A percentile compares a stretch with the other conserved stretches of the same genome.
These are phyloP conservation scores for Drosophila algonquin DNA, from an alignment of 2,888 invertebrate genomes.

Conservation along the genomic window DNA sequence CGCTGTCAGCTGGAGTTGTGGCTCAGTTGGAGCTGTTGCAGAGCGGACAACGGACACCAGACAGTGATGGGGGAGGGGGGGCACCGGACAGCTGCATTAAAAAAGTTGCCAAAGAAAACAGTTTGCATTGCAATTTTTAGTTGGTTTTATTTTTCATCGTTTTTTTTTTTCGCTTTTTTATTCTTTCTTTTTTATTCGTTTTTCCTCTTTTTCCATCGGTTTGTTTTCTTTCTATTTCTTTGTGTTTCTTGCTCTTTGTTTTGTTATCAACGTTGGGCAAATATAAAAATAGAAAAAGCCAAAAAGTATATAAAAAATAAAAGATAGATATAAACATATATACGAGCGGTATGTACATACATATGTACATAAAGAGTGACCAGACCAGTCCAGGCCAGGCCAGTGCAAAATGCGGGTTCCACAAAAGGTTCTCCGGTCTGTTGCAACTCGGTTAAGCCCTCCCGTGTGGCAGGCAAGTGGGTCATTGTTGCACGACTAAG, in stretches of 20 bases:
- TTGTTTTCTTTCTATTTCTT: conserved; percentile 54
- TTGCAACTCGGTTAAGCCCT: conserved; percentile 47
- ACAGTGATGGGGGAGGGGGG: conserved; percentile 1
- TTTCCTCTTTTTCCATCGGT: conserved; percentile 37
- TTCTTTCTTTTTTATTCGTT: conserved; percentile 49
- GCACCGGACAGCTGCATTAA: conserved; percentile 62
- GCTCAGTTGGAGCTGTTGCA: not conserved
- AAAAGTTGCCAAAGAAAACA: conserved; percentile 72
- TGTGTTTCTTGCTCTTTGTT: conserved; percentile 54
- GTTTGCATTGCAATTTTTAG: conserved; percentile 75
- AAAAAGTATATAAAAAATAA: conserved; percentile 48
- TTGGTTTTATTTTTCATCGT: conserved; percentile 60
- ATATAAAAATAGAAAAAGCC: conserved; percentile 40
- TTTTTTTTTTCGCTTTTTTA: conserved; percentile 8
- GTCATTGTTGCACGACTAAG: conserved; percentile 34
- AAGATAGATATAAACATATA: conserved; percentile 21
- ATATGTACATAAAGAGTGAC: conserved; percentile 51
- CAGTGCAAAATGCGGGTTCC: conserved; percentile 33
- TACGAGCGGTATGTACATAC: conserved; percentile 10
- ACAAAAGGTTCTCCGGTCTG: conserved; percentile 66
- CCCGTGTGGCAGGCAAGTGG: conserved; percentile 42
- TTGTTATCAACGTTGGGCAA: conserved; percentile 65
- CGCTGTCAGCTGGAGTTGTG: conserved; percentile 26
- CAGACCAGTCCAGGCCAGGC: conserved; percentile 43
- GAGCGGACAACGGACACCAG: conserved; percentile 9